A percentile compares a stretch with the other conserved stretches of the same genome.
Conservation (phyloP, 2,888 invertebrate species). For the Synergus umbraculus region DNA sequence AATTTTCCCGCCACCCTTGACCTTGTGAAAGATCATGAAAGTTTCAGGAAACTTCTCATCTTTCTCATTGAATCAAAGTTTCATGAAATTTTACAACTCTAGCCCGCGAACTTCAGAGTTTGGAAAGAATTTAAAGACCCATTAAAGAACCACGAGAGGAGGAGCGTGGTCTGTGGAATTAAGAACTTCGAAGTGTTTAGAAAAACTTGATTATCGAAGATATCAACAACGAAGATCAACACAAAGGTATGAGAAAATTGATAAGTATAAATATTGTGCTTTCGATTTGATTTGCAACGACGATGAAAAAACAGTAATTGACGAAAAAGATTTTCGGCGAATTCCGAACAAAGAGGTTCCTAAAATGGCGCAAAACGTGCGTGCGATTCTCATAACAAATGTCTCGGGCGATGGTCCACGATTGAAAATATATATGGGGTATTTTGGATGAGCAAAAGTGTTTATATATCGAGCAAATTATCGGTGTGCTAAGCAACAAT, state of each 20-base stretch:
- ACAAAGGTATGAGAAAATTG: conserved; percentile 13
- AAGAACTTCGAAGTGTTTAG: not conserved
- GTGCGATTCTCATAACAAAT: conserved; percentile 6
- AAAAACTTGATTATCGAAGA: not conserved
- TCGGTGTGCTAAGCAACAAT: not conserved
- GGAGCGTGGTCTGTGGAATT: too few relatives aligned
- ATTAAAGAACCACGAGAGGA: too few relatives aligned
- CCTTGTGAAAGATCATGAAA: too few relatives aligned
- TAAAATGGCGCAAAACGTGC: conserved; percentile 22
- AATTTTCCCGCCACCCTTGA: too few relatives aligned
- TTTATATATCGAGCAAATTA: not conserved
- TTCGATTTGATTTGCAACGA: not conserved
- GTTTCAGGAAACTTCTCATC: too few relatives aligned
- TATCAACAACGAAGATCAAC: not conserved
- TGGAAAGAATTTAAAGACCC: too few relatives aligned
- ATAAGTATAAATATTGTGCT: not conserved
- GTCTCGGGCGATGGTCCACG: conserved; percentile 25
- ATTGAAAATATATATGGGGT: conserved; percentile 8
- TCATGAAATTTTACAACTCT: too few relatives aligned
- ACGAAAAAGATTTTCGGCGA: not conserved
- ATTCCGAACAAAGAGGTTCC: conserved; percentile 4
- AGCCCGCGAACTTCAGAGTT: too few relatives aligned
- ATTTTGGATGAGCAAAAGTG: not conserved
- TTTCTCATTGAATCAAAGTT: too few relatives aligned
- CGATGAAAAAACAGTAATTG: not conserved